Evolutionary conservation across 2,797 vertebrate species (phyloP).

Genomic region (Natrix natrix): DNA sequence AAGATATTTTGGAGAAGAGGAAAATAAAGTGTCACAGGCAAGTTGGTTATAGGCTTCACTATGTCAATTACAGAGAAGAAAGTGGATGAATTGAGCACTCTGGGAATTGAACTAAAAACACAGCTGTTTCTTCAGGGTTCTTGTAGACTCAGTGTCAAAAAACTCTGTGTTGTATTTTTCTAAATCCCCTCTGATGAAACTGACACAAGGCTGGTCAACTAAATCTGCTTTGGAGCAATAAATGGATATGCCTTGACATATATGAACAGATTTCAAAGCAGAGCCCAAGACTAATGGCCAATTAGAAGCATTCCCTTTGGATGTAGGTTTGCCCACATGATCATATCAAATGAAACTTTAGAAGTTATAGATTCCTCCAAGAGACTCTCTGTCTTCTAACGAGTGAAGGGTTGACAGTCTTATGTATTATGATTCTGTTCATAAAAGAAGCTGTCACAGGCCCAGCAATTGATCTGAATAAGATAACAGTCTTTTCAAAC

Average conservation of each 20-base stretch:
- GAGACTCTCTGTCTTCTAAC: constrained; percentile 6
- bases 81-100: neutral
- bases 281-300: constrained; percentile 31
- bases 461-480: neutral
- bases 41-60: neutral
- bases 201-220: constrained; percentile 18
- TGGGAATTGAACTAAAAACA: neutral
- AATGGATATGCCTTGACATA: constrained; percentile 17
- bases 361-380: neutral
- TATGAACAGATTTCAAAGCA: constrained; percentile 13
- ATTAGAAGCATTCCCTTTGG: constrained; percentile 34
- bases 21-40: neutral
- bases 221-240: neutral
- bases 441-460: neutral
- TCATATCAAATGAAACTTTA: constrained; percentile 23
- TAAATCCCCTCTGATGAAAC: neutral
- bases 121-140: neutral
- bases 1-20: neutral
- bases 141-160: constrained; percentile 16
- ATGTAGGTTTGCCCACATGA: constrained; percentile 1
- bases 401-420: constrained; percentile 5
- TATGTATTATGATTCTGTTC: neutral
- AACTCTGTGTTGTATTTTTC: constrained; percentile 18
- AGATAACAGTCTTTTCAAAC: constrained; percentile 5
- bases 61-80: neutral